These are phyloP conservation scores for Flexamia atlantica DNA, from an alignment of 2,888 invertebrate species.

Conservation along the genomic window DNA sequence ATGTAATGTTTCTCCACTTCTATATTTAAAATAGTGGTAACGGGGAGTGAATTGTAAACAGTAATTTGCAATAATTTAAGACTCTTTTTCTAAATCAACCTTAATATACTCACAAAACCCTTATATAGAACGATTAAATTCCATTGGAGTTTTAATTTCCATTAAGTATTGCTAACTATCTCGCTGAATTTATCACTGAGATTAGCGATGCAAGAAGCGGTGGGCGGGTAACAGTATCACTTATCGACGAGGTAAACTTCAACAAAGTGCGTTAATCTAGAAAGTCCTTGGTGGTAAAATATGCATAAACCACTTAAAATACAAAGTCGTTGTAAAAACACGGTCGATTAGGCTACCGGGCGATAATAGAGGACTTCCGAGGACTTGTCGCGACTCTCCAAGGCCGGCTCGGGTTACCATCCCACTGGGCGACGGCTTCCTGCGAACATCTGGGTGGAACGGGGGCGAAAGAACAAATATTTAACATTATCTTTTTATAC, in stretches of 20 bases:
- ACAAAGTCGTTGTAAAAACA: conserved; percentile 10
- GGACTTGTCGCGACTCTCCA: not conserved
- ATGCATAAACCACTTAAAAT: conserved; percentile 14
- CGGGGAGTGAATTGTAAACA: too few species aligned
- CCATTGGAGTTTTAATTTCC: too few species aligned
- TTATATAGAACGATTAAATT: too few species aligned
- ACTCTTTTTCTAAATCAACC: too few species aligned
- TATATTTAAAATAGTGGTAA: too few species aligned
- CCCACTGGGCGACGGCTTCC: not conserved
- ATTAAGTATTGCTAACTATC: too few species aligned
- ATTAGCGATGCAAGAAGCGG: not conserved
- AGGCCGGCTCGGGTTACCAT: not conserved
- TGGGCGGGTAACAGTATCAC: not conserved
- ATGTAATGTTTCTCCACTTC: too few species aligned
- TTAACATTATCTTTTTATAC: too few species aligned
- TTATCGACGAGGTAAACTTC: not conserved
- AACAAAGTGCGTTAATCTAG: conserved; percentile 1
- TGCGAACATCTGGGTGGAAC: too few species aligned
- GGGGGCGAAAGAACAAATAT: too few species aligned
- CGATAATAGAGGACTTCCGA: conserved; percentile 40
- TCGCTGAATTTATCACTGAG: not conserved
- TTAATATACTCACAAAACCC: too few species aligned
- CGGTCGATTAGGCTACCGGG: conserved; percentile 26
- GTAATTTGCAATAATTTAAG: too few species aligned
- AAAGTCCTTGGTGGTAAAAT: conserved; percentile 28